Conservation (phyloP, 1,140 invertebrate genomes). For the Cotesia glomerata region DNA sequence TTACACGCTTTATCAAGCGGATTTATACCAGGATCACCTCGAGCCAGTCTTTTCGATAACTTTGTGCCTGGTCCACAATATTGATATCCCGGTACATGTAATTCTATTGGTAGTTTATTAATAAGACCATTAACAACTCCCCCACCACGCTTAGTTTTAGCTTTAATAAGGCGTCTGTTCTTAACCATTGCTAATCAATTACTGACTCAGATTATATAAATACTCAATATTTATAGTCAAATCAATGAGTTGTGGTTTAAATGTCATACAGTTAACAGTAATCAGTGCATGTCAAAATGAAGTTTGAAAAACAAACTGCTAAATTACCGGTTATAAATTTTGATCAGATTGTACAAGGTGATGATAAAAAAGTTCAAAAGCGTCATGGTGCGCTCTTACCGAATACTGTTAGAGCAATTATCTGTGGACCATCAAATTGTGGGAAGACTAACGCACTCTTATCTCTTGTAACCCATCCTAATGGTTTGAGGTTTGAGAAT, state of each 20-base stretch:
- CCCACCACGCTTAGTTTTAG: background rate
- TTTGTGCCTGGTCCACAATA: conserved; percentile 41
- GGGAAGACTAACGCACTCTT: background rate
- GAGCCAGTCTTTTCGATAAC: conserved; percentile 41
- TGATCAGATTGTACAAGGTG: too few species aligned
- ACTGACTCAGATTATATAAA: background rate
- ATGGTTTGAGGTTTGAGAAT: conserved; percentile 7
- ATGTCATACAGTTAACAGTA: too few species aligned
- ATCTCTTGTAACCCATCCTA: background rate
- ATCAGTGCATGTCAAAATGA: background rate
- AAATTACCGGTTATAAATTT: too few species aligned
- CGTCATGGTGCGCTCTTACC: background rate
- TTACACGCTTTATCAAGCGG: too few species aligned
- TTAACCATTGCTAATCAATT: background rate
- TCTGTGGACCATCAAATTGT: conserved; percentile 7
- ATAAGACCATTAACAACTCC: background rate
- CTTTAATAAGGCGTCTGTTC: background rate
- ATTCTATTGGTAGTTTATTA: conserved; percentile 1
- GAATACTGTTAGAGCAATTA: background rate
- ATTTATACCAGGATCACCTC: too few species aligned
- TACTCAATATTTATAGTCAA: background rate
- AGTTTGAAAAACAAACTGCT: too few species aligned
- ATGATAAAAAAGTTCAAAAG: background rate
- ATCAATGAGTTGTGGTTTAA: background rate
- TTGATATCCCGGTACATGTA: background rate